These are phyloP conservation scores for Onychostoma macrolepis DNA, from an alignment of 2,113 vertebrate species.

Conservation along the genomic window DNA sequence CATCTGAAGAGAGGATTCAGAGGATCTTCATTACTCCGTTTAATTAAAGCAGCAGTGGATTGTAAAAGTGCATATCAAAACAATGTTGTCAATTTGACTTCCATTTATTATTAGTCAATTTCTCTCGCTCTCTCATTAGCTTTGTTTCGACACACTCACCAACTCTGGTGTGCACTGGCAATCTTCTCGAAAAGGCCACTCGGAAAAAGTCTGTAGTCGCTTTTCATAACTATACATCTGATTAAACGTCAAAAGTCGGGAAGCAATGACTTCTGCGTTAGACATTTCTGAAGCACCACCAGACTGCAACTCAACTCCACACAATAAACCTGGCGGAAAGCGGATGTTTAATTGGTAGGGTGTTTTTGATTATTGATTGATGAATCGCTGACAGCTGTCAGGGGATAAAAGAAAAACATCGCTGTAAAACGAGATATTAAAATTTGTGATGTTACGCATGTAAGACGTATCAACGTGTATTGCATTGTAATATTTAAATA, in stretches of 20 bases:
- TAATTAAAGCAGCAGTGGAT: background rate
- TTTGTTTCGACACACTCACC: conserved; percentile 58
- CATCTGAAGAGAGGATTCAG: conserved; percentile 72
- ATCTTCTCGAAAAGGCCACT: conserved; percentile 82
- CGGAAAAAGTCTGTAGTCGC: conserved; percentile 74
- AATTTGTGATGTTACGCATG: background rate
- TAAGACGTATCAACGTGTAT: background rate
- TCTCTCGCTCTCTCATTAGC: background rate
- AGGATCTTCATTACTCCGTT: background rate
- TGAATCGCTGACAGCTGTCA: conserved; percentile 15
- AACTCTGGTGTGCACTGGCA: conserved; percentile 81
- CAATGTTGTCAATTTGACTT: background rate
- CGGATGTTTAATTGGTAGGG: background rate
- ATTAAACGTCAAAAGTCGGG: conserved; percentile 60
- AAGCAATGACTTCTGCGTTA: background rate
- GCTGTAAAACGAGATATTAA: background rate
- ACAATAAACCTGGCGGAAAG: background rate
- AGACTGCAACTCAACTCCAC: background rate
- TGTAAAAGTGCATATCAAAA: background rate
- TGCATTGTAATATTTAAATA: background rate
- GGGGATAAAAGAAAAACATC: background rate
- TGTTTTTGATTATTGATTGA: conserved; percentile 20
- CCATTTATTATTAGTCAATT: background rate
- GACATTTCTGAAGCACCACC: conserved; percentile 33
- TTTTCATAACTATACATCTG: conserved; percentile 78